Base-by-base conservation (phyloP, 2,113 vertebrate species). In the Cettia cetti region DNA sequence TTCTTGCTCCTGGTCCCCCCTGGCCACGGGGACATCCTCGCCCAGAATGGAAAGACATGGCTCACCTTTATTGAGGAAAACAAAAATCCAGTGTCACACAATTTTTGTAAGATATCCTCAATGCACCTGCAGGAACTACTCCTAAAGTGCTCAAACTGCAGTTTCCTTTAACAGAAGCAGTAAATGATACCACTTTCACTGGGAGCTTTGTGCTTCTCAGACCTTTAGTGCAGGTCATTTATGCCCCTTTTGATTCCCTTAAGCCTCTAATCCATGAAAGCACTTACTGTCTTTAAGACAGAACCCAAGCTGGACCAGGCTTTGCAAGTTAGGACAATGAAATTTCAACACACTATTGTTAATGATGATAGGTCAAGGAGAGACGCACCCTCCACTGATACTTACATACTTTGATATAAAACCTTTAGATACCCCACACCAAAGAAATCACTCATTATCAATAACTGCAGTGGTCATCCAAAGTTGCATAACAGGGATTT, bases 21-120 rank as follows among this genome's bases (percentile, higher is more conserved):
- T 99, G 98, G 52, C 98, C 98, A 66, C 99, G 97, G 14, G 98
- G 97, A 84, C 98, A 98, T 30, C 98, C 99, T 72, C 98, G 98
- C 70, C 98, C 99, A 26, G 98, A 98, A 91, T 99, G 99, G 96
- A 99, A 99, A 17, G 99, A 99, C 99, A 99, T 99, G 90, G 95
- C 97, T 94, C 96, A 96, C 92, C 97, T 97, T 94, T 65, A 90
- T 82, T 0, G 13, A 57, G 54, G 90, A 61, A 95, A 74, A 84
- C 10, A 95, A 71, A 78, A 54, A 39, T 20, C 23, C 35, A 47
- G 31, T 10, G 54, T 82, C 71, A 91, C 9, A 66, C 15, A 42
- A 10, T 2, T 72, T 69, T 82, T 66, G 14, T 50, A 66, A 35
- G 11, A 50, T 9, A 37, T 3, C 35, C 33, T 66, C 42, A 70